Conservation (phyloP, 2,797 vertebrate species). For the Premnoplex brunnescens region DNA sequence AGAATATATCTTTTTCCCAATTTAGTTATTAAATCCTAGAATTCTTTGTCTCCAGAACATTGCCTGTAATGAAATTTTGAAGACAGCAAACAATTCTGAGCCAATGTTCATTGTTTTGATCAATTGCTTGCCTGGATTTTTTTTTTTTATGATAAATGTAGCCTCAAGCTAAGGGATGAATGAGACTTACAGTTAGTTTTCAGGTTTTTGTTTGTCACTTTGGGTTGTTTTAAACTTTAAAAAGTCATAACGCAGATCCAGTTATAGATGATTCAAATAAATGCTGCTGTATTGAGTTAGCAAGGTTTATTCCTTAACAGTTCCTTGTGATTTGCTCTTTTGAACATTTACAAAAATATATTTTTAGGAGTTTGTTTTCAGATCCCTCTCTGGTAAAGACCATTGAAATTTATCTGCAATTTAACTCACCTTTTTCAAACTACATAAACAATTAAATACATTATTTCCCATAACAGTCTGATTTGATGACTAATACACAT, state of each 20-base stretch:
- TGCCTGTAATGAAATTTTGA: slow-evolving; percentile 5
- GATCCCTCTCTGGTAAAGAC: not conserved
- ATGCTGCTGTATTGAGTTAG: not conserved
- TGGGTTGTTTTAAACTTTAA: not conserved
- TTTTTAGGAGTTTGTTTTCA: not conserved
- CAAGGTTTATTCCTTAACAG: not conserved
- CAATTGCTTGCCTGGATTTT: not conserved
- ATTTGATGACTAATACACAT: not conserved
- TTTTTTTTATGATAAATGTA: not conserved
- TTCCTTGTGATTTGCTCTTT: not conserved
- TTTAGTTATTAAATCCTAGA: slow-evolving; percentile 35
- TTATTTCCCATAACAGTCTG: not conserved
- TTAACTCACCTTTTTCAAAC: not conserved
- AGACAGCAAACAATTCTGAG: not conserved
- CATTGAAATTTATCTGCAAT: not conserved
- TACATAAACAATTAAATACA: not conserved
- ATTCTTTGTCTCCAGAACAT: not conserved
- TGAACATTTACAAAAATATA: not conserved
- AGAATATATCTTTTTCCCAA: not conserved
- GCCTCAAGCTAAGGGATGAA: not conserved
- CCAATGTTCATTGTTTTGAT: not conserved
- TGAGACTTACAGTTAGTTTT: not conserved
- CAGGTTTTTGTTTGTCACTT: too few relatives aligned
- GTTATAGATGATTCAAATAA: not conserved
- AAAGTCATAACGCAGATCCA: not conserved